Base-by-base conservation (phyloP, 2,797 vertebrate genomes). In the Triplophysa bombifrons region DNA sequence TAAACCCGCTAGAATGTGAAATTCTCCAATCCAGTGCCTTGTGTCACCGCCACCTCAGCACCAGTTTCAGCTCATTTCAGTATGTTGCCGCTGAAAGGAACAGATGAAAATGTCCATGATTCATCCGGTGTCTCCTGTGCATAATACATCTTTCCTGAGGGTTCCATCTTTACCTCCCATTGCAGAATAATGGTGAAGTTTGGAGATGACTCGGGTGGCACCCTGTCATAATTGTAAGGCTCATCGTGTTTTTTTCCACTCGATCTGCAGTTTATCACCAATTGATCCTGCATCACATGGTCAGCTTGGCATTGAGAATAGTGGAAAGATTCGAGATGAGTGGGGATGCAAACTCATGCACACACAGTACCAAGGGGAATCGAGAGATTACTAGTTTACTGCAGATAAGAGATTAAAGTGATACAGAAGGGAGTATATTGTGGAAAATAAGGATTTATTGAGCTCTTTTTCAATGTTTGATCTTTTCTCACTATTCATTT, bases 401-500 rank as follows among this genome's bases (percentile, higher is more conserved):
- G 50, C 3, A 61, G 58, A 3, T 30, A 50, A 20, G 22, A 61
- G 19, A n/a, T 50, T 38, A 20, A 58, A 63, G 1, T 58, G 20
- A 30, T 61, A 16, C 25, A 17, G 25, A 61, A n/a, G 6, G 17
- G 51, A 5, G 19, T 53, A n/a, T 53, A 53, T 53, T 16, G 7
- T n/a, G 51, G 19, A 53, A 19, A 53, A 44, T 5, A 53, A 8
- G 51, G 17, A 53, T 53, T 30, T 16, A 30, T 2, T 46, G 44
- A 46, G 1, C 20, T 17, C 44, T 46, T 46, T 13, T 46, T 11
- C 12, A 60, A 13, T 22, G 12, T 27, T 34, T 56, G 72, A 11
- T 81, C 20, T 30, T 17, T 38, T 38, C 7, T 38, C 34, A 38
- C 34, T 7, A 38, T 30, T 64, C 16, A 17, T 22, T 96, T 12